phyloP scores from a whole-genome alignment of 1,140 invertebrate species.

The Calycopis cecrops region DNA sequence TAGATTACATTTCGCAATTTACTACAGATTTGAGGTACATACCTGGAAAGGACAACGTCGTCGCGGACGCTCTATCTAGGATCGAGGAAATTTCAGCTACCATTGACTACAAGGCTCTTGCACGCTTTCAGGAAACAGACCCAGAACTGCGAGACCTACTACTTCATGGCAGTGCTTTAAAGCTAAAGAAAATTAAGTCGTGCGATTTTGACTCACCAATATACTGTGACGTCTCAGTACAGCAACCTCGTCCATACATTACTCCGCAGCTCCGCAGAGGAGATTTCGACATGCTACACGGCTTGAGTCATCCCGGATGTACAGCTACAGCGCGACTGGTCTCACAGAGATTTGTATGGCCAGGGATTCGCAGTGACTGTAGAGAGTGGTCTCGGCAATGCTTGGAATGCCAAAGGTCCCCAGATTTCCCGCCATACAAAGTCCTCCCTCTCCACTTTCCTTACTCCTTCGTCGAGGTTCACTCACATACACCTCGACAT shows the following conservation, averaged over 20 bases:
- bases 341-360: conserved; percentile 19
- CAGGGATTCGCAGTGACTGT: conserved; percentile 14
- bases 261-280: conserved; percentile 24
- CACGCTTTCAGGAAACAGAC: conserved; percentile 26
- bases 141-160: conserved; percentile 27
- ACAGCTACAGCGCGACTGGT: neutral
- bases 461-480: neutral
- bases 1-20: neutral
- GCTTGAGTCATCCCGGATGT: neutral
- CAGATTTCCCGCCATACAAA: neutral
- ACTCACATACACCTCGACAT: conserved; percentile 7
- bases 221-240: too few species aligned
- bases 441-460: neutral
- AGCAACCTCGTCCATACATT: too few species aligned
- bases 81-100: conserved; percentile 26
- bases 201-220: conserved; percentile 14
- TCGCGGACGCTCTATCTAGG: conserved; percentile 15
- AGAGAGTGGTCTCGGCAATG: conserved; percentile 7
- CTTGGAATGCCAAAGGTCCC: neutral
- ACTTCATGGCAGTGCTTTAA: conserved; percentile 13
- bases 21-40: neutral
- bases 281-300: conserved; percentile 34
- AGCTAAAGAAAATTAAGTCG: conserved; percentile 11
- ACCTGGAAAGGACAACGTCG: conserved; percentile 37
- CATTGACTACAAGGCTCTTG: conserved; percentile 26